A percentile compares a stretch with the other conserved stretches of the same genome.
phyloP scores from a whole-genome alignment of 2,113 vertebrate genomes.

The Ploceus nigricollis region DNA sequence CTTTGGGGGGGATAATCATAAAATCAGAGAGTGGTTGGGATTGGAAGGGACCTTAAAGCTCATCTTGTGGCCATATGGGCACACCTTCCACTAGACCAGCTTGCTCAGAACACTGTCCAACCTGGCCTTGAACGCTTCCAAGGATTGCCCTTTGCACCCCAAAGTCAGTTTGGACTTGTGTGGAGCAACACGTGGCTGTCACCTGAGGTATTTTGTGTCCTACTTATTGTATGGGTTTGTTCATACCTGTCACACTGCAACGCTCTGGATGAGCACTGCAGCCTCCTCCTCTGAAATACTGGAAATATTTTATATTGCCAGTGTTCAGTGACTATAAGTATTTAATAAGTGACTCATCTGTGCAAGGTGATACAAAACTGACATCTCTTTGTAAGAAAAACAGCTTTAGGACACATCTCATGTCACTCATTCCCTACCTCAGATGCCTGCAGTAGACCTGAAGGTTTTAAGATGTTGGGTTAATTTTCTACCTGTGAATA shows the following conservation, averaged over 20 bases:
- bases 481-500: not conserved
- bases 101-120: not conserved
- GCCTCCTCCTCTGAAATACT: not conserved
- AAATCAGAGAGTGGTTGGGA: not conserved
- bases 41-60: not conserved
- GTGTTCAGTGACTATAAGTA: not conserved
- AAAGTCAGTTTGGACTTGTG: not conserved
- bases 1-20: too few relatives aligned
- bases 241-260: accelerated
- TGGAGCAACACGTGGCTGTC: accelerated
- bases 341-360: not conserved
- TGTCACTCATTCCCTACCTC: not conserved
- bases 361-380: not conserved
- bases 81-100: not conserved
- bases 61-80: not conserved
- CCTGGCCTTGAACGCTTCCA: not conserved
- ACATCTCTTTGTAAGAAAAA: not conserved
- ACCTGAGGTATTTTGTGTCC: not conserved
- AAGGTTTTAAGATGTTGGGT: not conserved
- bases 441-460: not conserved
- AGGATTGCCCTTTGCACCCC: not conserved
- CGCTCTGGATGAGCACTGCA: not conserved
- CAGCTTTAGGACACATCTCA: not conserved
- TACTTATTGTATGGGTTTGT: not conserved
- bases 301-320: not conserved